Evolutionary conservation across 2,888 invertebrate species (phyloP).

Genomic region (Bruchidius siliquastri): DNA sequence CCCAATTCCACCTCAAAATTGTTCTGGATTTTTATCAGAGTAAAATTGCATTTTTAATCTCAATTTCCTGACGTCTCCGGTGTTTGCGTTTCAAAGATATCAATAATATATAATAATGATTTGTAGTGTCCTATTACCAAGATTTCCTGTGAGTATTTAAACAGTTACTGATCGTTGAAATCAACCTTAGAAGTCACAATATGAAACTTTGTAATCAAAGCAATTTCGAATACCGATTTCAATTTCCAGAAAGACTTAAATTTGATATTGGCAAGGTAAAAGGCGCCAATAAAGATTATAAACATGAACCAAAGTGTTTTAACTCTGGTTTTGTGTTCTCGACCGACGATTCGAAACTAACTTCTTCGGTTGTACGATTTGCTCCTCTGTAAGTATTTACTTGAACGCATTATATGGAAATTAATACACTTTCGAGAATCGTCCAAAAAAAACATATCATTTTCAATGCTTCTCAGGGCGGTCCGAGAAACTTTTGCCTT

Average conservation of each 20-base stretch:
- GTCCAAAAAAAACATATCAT: too few species aligned
- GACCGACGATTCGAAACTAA: constrained; percentile 28
- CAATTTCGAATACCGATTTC: not conserved
- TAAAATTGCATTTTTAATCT: too few species aligned
- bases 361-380: constrained; percentile 37
- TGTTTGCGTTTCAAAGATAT: too few species aligned
- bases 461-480: too few species aligned
- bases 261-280: constrained; percentile 44
- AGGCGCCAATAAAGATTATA: constrained; percentile 22
- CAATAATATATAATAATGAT: too few species aligned
- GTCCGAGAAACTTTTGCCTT: too few species aligned
- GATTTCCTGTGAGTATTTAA: too few species aligned
- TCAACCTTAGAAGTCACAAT: not conserved
- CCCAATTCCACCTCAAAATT: too few species aligned
- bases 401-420: not conserved
- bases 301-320: constrained; percentile 17
- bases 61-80: too few species aligned
- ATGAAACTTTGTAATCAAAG: not conserved
- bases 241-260: constrained; percentile 48
- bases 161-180: not conserved
- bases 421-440: too few species aligned
- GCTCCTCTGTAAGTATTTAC: constrained; percentile 40
- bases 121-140: not conserved
- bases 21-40: too few species aligned
- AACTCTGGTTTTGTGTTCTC: constrained; percentile 20